Evolutionary conservation across 2,888 invertebrate genomes (phyloP), one percentile per base, ranked within the genome.

Genomic region (Tiliacea aurago): DNA sequence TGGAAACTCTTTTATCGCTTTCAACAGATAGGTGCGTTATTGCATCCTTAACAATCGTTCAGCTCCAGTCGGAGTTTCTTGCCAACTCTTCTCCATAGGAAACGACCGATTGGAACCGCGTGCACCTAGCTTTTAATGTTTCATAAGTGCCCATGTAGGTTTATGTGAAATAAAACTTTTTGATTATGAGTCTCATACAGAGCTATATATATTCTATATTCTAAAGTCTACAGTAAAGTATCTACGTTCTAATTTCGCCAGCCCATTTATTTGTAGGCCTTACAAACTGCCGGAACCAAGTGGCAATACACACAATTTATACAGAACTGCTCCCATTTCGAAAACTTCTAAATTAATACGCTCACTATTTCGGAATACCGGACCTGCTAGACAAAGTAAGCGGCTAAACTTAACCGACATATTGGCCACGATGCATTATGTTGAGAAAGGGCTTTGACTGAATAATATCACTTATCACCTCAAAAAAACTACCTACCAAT

Each of bases 321-420:
- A 74, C 83, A 69, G 83, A 66, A 66, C 20, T 72, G 80, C 28
- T 82, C 82, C 68, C 28, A 77, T 80, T 80, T 82, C 78, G 82
- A 82, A 80, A 79, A 70, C 59, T 53, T 67, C 71, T 76, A 72
- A 73, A 83, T 80, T 18, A 73, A 83, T 80, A 73, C 72, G 72
- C 33, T 80, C 66, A 58, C 69, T 72, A 68, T 83, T 82, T 80
- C 84, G 73, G 65, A 80, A 80, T 82, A 80, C 64, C 64, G n/a
- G 23, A 70, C 59, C 23, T 43, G 61, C 9, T 59, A 64, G 49
- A 51, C 81, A 65, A 76, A 81, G 56, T 78, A 74, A 63, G 18
- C 43, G 23, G 55, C 13, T 56, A 33, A 67, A 49, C 20, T 4
- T 4, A 23, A 70, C 47, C 3, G 62, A 53, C 23, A 49, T 64